Evolutionary conservation across 2,888 invertebrate genomes (phyloP), one percentile per base, ranked within the genome.

Genomic region (Ornithoptera alexandrae): DNA sequence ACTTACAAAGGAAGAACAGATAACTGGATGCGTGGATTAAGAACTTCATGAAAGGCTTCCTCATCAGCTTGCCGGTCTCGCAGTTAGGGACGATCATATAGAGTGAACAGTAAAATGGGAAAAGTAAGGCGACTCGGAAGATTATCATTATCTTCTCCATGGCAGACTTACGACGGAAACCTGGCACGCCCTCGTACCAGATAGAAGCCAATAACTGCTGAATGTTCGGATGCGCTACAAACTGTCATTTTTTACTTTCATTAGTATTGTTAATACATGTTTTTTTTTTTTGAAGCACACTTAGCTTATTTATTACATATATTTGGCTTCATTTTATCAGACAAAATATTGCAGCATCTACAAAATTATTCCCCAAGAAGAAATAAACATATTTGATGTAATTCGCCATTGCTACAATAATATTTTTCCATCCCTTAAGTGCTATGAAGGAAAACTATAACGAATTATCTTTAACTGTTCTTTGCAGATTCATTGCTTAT

Each of bases 31-130:
- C 98, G 82, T 98, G 98, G 67, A 97, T 96, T 80, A 99, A 94
- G 86, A 99, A 99, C 90, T 98, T 98, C 96, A 99, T 97, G 84
- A 98, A 98, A 0, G 99, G 98, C 84, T 97, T 97, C 75, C 97
- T 94, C 95, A 98, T 96, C 42, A 98, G 93, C 77, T 94, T 95
- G 0, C 98, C 98, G 10, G 95, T 94, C 6, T 93, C 90, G 64
- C 97, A 96, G 80, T 96, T 95, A 0, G 98, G 98, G 0, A 96
- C 95, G 17, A 97, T 80, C 94, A 98, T 96, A 84, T 98, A 98
- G 62, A 97, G 87, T 1, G 95, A 83, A 78, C 98, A 97, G 86
- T 98, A 97, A 74, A 97, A 89, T 0, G 99, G 98, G 85, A 98
- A 98, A 42, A 97, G 89, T 1, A 97, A 77, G 0, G 97, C 97